Conservation (phyloP, 2,797 vertebrate genomes). For the Pteropus rufus region DNA sequence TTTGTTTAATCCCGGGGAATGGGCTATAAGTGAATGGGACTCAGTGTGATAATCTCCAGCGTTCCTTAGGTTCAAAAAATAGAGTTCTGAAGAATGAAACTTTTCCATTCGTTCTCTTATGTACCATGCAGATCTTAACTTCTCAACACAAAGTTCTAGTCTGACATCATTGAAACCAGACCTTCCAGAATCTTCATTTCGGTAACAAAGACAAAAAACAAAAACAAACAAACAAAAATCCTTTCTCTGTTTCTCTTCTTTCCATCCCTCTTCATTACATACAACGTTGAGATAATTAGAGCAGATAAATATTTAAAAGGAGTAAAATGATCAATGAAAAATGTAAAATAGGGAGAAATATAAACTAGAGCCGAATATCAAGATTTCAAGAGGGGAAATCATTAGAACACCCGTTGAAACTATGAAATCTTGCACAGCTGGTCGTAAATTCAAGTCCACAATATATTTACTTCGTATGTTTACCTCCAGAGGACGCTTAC, state of each 20-base stretch:
- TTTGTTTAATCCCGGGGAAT: too few relatives aligned
- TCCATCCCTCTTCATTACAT: not conserved
- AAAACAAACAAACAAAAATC: not conserved
- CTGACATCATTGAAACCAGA: not conserved
- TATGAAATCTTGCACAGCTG: rapidly evolving
- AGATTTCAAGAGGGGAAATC: too few relatives aligned
- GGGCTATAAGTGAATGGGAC: rapidly evolving
- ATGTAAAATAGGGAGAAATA: not conserved
- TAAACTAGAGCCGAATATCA: not conserved
- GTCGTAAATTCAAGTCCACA: rapidly evolving
- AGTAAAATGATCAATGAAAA: not conserved
- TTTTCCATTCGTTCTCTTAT: rapidly evolving
- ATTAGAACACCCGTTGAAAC: rapidly evolving
- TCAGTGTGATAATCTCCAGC: rapidly evolving
- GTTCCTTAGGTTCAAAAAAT: not conserved
- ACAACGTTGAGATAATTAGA: not conserved
- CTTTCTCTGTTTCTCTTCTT: not conserved
- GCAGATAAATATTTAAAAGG: not conserved
- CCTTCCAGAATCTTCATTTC: not conserved
- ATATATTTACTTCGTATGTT: rapidly evolving
- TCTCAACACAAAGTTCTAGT: not conserved
- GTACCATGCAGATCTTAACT: rapidly evolving
- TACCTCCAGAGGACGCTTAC: not conserved
- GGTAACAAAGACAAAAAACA: not conserved
- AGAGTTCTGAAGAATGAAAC: rapidly evolving